Evolutionary conservation across 2,797 vertebrate genomes (phyloP).

Genomic region (Sebastes paucispinis): DNA sequence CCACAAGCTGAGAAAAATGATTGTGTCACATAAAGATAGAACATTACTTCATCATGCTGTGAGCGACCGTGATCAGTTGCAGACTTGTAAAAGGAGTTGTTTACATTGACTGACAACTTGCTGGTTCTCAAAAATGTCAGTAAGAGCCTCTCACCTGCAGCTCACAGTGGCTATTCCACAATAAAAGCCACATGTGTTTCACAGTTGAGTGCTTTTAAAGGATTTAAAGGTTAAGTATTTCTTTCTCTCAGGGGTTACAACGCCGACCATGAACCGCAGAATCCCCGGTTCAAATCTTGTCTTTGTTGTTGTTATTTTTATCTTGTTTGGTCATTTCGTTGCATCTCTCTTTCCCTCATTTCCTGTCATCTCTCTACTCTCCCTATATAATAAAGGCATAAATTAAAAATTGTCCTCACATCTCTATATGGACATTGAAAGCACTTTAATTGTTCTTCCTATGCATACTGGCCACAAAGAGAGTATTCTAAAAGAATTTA

Average conservation of each 20-base stretch:
- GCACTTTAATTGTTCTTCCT: not conserved
- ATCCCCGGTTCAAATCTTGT: not conserved
- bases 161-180: not conserved
- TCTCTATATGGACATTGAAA: not conserved
- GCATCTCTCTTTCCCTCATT: not conserved
- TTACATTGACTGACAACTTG: not conserved
- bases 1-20: accelerated
- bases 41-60: not conserved
- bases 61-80: not conserved
- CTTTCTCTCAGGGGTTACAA: not conserved
- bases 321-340: not conserved
- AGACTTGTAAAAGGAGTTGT: constrained; percentile 9
- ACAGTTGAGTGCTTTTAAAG: constrained; percentile 12
- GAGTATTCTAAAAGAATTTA: not conserved
- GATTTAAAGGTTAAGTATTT: not conserved
- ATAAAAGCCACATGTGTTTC: not conserved
- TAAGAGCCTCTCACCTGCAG: not conserved
- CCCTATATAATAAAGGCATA: not conserved
- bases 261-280: not conserved
- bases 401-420: not conserved
- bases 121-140: not conserved
- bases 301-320: not conserved
- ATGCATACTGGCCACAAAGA: not conserved
- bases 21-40: not conserved
- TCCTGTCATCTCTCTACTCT: not conserved